These are phyloP conservation scores for Dromaius novaehollandiae DNA, from an alignment of 2,113 vertebrate species.

Conservation along the genomic window DNA sequence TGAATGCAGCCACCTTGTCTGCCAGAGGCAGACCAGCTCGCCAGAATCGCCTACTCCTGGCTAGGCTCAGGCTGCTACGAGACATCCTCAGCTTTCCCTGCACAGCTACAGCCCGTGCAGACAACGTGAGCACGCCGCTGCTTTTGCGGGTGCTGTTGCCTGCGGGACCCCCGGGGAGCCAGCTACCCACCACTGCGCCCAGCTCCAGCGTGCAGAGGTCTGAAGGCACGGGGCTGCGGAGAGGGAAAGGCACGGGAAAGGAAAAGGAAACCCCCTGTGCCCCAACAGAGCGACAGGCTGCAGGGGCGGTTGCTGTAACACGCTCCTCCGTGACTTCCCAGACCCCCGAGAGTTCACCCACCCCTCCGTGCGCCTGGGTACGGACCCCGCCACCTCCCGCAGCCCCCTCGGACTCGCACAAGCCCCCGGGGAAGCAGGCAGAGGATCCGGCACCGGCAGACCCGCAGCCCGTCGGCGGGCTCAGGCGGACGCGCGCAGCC, in stretches of 20 bases:
- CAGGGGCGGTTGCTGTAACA: neutral
- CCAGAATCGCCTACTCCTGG: rapidly evolving
- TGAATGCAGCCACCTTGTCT: rapidly evolving
- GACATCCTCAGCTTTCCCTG: neutral
- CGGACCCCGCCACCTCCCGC: neutral
- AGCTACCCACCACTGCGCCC: neutral
- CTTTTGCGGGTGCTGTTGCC: rapidly evolving
- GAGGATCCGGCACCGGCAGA: rapidly evolving
- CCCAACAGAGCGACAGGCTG: rapidly evolving
- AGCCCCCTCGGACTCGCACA: neutral
- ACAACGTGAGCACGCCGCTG: rapidly evolving
- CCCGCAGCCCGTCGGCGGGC: rapidly evolving
- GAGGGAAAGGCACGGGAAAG: no score
- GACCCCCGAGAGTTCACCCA: neutral
- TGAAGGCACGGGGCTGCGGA: neutral
- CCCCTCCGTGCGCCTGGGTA: rapidly evolving
- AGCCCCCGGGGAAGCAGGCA: neutral
- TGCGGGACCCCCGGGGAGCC: neutral
- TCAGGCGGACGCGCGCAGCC: rapidly evolving
- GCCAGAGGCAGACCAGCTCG: neutral
- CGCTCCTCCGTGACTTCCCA: rapidly evolving
- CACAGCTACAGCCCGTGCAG: neutral
- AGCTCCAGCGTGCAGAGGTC: rapidly evolving
- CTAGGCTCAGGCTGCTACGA: neutral
- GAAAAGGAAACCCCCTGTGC: neutral